Base-by-base conservation (phyloP, 2,797 vertebrate species). In the Falco cherrug region DNA sequence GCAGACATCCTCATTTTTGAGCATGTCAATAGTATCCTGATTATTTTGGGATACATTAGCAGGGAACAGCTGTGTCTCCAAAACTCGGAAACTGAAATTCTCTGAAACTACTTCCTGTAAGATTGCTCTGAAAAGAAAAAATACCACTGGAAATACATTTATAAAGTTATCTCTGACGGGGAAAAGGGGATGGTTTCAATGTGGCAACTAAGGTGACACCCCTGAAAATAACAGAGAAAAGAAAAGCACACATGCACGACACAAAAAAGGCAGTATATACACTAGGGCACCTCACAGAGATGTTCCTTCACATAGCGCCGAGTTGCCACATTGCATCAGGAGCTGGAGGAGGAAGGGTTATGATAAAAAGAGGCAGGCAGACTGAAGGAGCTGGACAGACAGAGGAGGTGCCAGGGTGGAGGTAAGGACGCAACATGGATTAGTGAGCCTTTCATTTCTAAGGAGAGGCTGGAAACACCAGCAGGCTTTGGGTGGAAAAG, bases 161-260 rank as follows among this genome's bases (percentile, higher is more conserved):
- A 53, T 68, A 51, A 60, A 80, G 26, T 70, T 76, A 89, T 17
- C 33, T 5, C 1, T 31, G 63, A 73, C 41, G 26, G 11, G 22
- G 26, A 90, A 87, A 3, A 64, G 17, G 31, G 41, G 73, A 69
- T 19, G 8, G 26, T 71, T 81, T 84, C 50, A 47, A 31, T 10
- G 19, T 25, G 20, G 45, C 25, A 86, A 37, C 50, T 60, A n/a
- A 39, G 31, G 33, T 48, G 31, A 67, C n/a, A 57, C 2, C 5
- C 33, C 41, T 57, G 45, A 94, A 92, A 90, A 53, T 6, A 16
- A 51, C 25, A 50, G 22, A 80, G 43, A 24, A 80, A 87, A 89
- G 17, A 35, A 93, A 73, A 37, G 13, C 20, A 37, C 0, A 0
- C 0, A 0, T 13, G 11, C 4, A 3, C 75, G 80, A 43, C 22